These are phyloP conservation scores for Frankliniella intonsa DNA, from an alignment of 2,888 invertebrate genomes.

Conservation along the genomic window DNA sequence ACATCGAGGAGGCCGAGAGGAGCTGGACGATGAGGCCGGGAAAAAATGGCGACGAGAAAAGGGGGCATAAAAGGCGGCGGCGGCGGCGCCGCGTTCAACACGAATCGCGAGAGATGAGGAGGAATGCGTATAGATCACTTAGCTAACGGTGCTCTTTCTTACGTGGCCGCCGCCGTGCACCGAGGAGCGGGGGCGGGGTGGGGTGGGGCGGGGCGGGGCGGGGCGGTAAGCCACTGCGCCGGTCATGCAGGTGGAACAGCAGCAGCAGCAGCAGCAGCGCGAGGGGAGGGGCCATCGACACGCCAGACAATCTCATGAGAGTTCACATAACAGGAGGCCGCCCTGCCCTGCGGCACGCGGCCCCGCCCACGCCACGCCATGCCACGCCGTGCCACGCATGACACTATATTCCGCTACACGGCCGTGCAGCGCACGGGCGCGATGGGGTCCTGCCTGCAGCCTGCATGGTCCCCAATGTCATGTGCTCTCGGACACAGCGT, in stretches of 20 bases:
- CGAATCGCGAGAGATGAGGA: not conserved
- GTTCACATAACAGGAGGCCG: slow-evolving; percentile 18
- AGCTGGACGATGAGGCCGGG: no score
- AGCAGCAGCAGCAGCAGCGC: not conserved
- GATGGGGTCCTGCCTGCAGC: no score
- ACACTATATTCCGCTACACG: no score
- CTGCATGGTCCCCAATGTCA: no score
- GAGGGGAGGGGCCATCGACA: not conserved
- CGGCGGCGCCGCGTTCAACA: no score
- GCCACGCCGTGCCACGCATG: no score
- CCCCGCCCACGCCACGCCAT: no score
- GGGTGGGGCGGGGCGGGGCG: not conserved
- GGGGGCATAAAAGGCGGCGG: no score
- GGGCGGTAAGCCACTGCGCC: not conserved
- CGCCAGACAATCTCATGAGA: not conserved
- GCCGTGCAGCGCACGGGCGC: no score
- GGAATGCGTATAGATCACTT: not conserved
- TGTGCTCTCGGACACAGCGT: no score
- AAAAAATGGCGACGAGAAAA: no score
- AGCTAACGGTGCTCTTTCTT: not conserved
- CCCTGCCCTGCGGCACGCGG: not conserved
- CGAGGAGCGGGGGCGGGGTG: not conserved
- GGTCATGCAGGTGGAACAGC: not conserved
- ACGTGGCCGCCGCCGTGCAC: not conserved
- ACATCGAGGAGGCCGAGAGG: no score